These are phyloP conservation scores for Rousettus leschenaultii DNA, from an alignment of 2,113 vertebrate species.

Conservation along the genomic window DNA sequence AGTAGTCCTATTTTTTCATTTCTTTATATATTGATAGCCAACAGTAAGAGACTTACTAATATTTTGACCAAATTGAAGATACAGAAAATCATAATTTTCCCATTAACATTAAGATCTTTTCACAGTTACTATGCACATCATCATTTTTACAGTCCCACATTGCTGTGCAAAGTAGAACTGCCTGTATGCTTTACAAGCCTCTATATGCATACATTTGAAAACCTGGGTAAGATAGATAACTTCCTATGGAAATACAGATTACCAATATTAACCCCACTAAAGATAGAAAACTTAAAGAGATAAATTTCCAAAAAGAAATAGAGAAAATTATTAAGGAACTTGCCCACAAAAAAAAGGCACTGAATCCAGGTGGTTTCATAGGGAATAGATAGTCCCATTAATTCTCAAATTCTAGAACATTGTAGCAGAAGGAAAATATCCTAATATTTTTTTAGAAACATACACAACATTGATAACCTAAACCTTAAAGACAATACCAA, in stretches of 20 bases:
- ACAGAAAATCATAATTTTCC: neutral
- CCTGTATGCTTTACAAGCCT: neutral
- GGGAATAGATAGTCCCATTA: neutral
- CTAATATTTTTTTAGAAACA: neutral
- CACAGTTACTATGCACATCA: neutral
- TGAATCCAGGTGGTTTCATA: neutral
- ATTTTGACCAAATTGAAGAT: neutral
- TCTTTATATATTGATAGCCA: neutral
- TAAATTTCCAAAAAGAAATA: neutral
- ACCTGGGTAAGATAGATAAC: neutral
- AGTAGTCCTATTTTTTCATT: neutral
- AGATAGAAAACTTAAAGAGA: neutral
- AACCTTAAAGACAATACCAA: neutral
- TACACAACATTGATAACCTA: neutral
- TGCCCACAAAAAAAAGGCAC: neutral
- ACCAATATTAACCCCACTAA: neutral
- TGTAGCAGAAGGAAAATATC: neutral
- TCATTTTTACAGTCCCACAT: neutral
- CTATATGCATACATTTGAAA: slow-evolving; percentile 17
- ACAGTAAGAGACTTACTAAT: neutral
- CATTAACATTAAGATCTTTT: neutral
- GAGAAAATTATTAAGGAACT: neutral
- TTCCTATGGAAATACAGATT: neutral
- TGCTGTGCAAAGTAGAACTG: neutral
- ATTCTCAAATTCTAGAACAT: neutral